A percentile compares a stretch with the other conserved stretches of the same genome.
Conservation (phyloP, 2,113 vertebrate genomes). For the Anas platyrhynchos region DNA sequence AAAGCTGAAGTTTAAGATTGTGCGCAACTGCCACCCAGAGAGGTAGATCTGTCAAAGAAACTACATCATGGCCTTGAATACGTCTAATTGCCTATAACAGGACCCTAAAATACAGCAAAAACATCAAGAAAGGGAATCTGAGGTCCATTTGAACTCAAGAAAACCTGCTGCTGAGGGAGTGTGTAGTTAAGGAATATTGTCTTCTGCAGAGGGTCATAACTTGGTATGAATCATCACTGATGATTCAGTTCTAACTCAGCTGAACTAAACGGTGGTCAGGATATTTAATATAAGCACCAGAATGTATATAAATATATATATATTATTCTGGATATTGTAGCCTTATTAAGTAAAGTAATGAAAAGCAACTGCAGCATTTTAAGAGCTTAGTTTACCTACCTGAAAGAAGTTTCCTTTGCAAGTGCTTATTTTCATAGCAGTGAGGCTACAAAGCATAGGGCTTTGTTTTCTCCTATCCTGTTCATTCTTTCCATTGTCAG, state of each 20-base stretch:
- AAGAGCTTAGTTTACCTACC: background rate
- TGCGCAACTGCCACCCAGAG: background rate
- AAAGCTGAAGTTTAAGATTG: background rate
- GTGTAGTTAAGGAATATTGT: background rate
- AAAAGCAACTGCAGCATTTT: background rate
- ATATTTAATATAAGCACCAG: background rate
- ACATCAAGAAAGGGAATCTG: background rate
- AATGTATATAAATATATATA: background rate
- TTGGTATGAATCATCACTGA: background rate
- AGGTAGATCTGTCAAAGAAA: background rate
- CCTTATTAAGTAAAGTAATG: background rate
- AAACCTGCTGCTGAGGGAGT: background rate
- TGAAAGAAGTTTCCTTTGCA: background rate
- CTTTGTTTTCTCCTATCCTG: background rate
- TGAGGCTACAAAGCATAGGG: background rate
- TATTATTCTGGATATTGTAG: background rate
- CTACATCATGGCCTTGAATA: background rate
- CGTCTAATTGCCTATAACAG: background rate
- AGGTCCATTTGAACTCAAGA: background rate
- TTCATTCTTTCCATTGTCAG: background rate
- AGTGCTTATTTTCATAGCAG: background rate
- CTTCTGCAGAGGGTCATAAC: background rate
- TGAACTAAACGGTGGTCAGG: background rate
- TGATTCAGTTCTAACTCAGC: background rate
- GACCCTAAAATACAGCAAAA: background rate